A percentile compares a stretch with the other conserved stretches of the same genome.
These are phyloP conservation scores for Magallana nippona DNA, from an alignment of 2,888 invertebrate species.

Conservation along the genomic window DNA sequence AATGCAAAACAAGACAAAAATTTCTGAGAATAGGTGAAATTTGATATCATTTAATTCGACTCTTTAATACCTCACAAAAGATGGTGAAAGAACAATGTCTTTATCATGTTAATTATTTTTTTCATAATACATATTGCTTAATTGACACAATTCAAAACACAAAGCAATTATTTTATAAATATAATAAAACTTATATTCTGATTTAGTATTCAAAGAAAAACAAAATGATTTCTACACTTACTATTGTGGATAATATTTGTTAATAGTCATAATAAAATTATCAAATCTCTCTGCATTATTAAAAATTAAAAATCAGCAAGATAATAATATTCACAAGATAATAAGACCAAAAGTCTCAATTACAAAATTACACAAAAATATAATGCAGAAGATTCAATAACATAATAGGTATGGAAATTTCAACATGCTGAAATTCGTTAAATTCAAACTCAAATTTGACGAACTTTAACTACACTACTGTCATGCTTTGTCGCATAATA, in stretches of 20 bases:
- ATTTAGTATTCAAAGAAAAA: no score
- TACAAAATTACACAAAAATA: no score
- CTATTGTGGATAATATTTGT: background rate
- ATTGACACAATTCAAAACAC: no score
- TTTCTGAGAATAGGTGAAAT: background rate
- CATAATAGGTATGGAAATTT: background rate
- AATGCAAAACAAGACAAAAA: constrained; percentile 22
- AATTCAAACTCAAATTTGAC: background rate
- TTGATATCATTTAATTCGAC: background rate
- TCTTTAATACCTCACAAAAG: background rate
- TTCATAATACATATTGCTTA: no score
- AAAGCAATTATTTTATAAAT: no score
- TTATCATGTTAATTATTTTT: no score
- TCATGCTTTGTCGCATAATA: background rate
- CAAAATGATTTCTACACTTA: constrained; percentile 25
- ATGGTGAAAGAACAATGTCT: no score
- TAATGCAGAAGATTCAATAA: constrained; percentile 13
- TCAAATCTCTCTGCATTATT: constrained; percentile 9
- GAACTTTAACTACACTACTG: background rate
- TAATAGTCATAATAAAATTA: background rate
- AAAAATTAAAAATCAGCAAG: background rate
- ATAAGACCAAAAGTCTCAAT: no score
- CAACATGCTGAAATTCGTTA: background rate
- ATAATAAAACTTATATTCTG: no score
- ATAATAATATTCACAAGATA: no score